Evolutionary conservation across 2,797 vertebrate species (phyloP).

Genomic region (Cossypha caffra): DNA sequence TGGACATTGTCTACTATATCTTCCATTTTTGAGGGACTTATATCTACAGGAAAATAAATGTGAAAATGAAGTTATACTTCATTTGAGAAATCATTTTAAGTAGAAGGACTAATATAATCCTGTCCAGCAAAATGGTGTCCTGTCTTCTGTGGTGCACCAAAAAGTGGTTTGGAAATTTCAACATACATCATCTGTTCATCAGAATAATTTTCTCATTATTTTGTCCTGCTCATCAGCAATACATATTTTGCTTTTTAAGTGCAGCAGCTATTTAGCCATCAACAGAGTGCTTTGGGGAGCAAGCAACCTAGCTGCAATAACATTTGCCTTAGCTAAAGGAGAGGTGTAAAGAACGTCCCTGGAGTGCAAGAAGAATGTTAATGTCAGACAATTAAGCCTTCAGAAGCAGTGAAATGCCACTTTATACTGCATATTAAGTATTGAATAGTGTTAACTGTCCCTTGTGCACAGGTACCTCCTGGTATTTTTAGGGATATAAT

Average conservation of each 20-base stretch:
- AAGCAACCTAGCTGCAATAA: background rate
- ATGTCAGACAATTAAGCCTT: slow-evolving; percentile 4
- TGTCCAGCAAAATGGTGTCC: background rate
- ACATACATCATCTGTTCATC: background rate
- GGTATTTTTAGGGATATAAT: background rate
- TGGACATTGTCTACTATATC: accelerated
- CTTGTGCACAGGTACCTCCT: background rate
- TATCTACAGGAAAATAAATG: background rate
- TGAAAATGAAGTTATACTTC: background rate
- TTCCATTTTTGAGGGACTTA: background rate
- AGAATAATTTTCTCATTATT: background rate
- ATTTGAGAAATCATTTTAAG: background rate
- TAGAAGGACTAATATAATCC: background rate
- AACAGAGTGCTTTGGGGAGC: background rate
- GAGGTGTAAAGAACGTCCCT: background rate
- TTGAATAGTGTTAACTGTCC: background rate
- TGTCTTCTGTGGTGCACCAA: background rate
- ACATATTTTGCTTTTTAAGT: background rate
- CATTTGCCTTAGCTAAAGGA: background rate
- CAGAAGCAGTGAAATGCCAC: background rate
- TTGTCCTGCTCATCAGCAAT: background rate
- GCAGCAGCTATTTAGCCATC: background rate
- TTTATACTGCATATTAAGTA: background rate
- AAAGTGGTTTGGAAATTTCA: background rate
- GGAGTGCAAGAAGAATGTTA: background rate